Conservation (phyloP, 2,113 vertebrate species). For the Lepidothrix coronata region DNA sequence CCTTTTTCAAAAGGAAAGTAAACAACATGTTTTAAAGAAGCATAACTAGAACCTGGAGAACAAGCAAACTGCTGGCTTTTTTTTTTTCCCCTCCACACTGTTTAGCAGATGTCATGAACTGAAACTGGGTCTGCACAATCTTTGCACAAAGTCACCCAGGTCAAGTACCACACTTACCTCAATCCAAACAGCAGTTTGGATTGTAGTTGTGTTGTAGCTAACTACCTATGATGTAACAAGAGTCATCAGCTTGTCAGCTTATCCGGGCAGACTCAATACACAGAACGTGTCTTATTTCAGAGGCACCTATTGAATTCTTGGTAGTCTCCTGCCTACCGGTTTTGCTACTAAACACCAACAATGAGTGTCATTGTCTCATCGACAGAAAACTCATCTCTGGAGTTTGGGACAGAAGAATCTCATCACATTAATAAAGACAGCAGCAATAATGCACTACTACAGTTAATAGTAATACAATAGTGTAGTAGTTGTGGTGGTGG, state of each 20-base stretch:
- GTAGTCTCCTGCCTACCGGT: not conserved
- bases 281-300: not conserved
- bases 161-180: not conserved
- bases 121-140: not conserved
- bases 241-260: not conserved
- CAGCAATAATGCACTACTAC: not conserved
- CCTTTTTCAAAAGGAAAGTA: not conserved
- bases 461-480: not conserved
- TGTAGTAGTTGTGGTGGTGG: not conserved
- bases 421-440: not conserved
- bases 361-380: fast-evolving
- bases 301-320: not conserved
- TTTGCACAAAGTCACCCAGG: not conserved
- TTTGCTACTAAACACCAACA: not conserved
- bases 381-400: not conserved
- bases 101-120: not conserved
- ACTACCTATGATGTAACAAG: not conserved
- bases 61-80: not conserved
- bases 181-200: not conserved
- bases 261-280: fast-evolving
- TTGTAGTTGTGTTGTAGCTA: not conserved
- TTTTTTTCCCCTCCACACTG: not conserved
- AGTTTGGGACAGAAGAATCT: not conserved
- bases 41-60: not conserved
- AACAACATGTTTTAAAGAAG: not conserved